phyloP scores from a whole-genome alignment of 1,140 invertebrate species.

The Drosophila hydei region DNA sequence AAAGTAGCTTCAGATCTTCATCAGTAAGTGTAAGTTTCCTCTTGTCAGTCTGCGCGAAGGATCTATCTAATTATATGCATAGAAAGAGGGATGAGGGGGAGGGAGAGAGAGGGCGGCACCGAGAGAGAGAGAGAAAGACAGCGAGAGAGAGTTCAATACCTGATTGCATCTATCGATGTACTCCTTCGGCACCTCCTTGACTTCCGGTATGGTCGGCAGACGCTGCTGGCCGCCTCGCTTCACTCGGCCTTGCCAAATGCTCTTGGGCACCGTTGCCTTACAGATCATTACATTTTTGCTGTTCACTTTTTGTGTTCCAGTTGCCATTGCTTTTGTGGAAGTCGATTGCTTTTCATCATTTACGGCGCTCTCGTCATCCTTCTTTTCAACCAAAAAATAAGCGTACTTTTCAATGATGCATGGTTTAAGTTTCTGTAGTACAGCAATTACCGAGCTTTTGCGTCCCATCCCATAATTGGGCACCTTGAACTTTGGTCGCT shows the following conservation, averaged over 20 bases:
- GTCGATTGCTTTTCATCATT: neutral
- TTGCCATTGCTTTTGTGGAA: neutral
- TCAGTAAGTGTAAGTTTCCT: neutral
- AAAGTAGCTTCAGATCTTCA: neutral
- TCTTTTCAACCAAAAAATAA: neutral
- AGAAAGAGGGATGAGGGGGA: neutral
- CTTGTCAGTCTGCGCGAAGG: neutral
- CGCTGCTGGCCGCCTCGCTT: neutral
- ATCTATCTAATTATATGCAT: neutral
- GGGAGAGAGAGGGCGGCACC: too few relatives aligned
- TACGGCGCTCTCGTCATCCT: neutral
- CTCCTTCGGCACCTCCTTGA: neutral
- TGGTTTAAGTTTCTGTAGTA: conserved; percentile 13
- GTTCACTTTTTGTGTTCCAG: too few relatives aligned
- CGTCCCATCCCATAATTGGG: conserved; percentile 13
- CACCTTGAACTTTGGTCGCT: conserved; percentile 18
- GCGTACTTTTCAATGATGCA: conserved; percentile 4
- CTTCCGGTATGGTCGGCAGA: neutral
- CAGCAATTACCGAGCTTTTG: neutral
- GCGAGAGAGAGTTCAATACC: neutral
- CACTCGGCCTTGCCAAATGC: neutral
- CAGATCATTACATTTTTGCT: too few relatives aligned
- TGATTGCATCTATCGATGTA: neutral
- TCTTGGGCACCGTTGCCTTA: neutral
- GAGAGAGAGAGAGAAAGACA: neutral